Conservation (phyloP, 2,888 invertebrate genomes). For the Meliscaeva auricollis region DNA sequence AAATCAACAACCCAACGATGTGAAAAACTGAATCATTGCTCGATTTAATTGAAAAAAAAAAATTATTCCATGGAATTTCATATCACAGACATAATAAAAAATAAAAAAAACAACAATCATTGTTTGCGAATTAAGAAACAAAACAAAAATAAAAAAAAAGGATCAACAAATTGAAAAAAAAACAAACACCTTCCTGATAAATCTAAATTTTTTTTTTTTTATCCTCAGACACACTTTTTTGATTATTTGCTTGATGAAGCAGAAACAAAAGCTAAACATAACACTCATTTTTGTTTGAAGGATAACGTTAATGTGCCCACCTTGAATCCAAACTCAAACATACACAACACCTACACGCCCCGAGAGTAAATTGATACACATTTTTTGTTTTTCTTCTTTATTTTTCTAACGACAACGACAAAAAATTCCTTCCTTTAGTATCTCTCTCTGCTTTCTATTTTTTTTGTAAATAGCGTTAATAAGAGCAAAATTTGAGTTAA, state of each 20-base stretch:
- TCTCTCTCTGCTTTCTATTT: background rate
- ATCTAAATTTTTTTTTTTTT: conserved; percentile 14
- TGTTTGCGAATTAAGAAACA: background rate
- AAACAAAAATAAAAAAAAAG: background rate
- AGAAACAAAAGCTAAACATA: conserved; percentile 71
- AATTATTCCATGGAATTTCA: conserved; percentile 29
- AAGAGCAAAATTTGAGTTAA: conserved; percentile 66
- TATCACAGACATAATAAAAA: conserved; percentile 39
- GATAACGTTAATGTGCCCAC: conserved; percentile 38
- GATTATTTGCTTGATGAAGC: conserved; percentile 73
- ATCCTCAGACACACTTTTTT: conserved; percentile 57
- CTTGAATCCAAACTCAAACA: conserved; percentile 14
- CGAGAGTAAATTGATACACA: conserved; percentile 62
- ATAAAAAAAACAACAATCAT: conserved; percentile 29
- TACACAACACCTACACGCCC: conserved; percentile 45
- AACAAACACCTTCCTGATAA: background rate
- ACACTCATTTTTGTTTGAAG: conserved; percentile 63
- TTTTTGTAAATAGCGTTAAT: conserved; percentile 45
- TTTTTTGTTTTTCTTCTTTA: conserved; percentile 31
- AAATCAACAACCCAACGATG: conserved; percentile 27
- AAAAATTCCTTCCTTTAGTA: background rate
- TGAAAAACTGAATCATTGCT: conserved; percentile 58
- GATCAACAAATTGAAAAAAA: conserved; percentile 8
- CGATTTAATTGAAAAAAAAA: conserved; percentile 61
- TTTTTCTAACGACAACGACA: conserved; percentile 44